These are phyloP conservation scores for Microctenopoma steveboyesi DNA, from an alignment of 2,797 vertebrate genomes.

Conservation along the genomic window DNA sequence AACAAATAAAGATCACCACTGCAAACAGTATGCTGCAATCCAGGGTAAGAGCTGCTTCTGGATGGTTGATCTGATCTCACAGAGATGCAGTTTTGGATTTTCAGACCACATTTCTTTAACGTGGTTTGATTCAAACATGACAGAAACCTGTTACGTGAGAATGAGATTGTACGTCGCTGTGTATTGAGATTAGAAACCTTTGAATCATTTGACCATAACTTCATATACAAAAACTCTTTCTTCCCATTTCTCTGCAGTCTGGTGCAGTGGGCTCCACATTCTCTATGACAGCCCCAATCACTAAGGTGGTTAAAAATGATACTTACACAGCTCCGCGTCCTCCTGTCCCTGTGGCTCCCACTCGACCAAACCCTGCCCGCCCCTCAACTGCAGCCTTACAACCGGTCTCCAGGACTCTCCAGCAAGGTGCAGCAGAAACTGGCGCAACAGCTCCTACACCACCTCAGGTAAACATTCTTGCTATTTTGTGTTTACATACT, in stretches of 20 bases:
- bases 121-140: no score
- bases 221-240: neutral
- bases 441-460: slow-evolving; percentile 56
- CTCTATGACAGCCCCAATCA: slow-evolving; percentile 89
- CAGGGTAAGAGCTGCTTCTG: slow-evolving; percentile 69
- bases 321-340: slow-evolving; percentile 88
- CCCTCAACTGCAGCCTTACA: slow-evolving; percentile 75
- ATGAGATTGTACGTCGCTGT: no score
- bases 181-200: no score
- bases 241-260: slow-evolving; percentile 68
- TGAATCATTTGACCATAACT: neutral
- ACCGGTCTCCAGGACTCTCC: slow-evolving; percentile 90
- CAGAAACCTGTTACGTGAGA: no score
- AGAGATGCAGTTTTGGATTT: no score
- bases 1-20: slow-evolving; percentile 91
- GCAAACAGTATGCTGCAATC: slow-evolving; percentile 80
- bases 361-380: slow-evolving; percentile 63
- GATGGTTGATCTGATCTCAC: no score
- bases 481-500: no score
- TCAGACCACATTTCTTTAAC: no score
- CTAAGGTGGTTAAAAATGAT: slow-evolving; percentile 98
- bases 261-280: slow-evolving; percentile 83
- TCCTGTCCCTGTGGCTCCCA: slow-evolving; percentile 74
- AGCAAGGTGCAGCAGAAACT: slow-evolving; percentile 79
- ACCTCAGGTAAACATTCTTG: slow-evolving; percentile 59